phyloP scores from a whole-genome alignment of 2,888 invertebrate species.

The Escarpia spicata region DNA sequence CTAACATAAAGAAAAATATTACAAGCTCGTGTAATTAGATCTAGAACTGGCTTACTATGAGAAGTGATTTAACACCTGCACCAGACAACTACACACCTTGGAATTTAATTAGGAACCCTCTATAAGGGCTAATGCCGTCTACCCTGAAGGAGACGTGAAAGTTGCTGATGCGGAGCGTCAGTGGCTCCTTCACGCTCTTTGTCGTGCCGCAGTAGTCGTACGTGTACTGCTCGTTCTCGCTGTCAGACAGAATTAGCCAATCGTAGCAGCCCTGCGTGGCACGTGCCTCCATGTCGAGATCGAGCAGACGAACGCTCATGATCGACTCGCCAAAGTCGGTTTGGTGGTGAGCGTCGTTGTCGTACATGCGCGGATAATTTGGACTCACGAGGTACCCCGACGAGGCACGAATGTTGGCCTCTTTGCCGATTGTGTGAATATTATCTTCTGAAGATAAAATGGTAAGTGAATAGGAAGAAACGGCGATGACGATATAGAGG shows the following conservation, averaged over 20 bases:
- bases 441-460: background rate
- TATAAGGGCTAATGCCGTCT: background rate
- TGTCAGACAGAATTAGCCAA: background rate
- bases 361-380: background rate
- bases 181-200: background rate
- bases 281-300: conserved; percentile 3
- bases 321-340: background rate
- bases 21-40: background rate
- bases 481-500: too few relatives aligned
- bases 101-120: background rate
- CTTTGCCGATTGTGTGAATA: background rate
- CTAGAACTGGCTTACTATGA: background rate
- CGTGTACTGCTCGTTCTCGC: background rate
- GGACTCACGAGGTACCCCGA: background rate
- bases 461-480: background rate
- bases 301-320: background rate
- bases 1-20: background rate
- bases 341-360: background rate
- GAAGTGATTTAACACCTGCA: background rate
- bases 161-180: background rate
- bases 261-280: conserved; percentile 3
- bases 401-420: background rate
- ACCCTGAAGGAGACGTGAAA: background rate
- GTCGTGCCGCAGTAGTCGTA: background rate
- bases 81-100: background rate